phyloP scores from a whole-genome alignment of 1,140 invertebrate species.

The Drosophila obscura region DNA sequence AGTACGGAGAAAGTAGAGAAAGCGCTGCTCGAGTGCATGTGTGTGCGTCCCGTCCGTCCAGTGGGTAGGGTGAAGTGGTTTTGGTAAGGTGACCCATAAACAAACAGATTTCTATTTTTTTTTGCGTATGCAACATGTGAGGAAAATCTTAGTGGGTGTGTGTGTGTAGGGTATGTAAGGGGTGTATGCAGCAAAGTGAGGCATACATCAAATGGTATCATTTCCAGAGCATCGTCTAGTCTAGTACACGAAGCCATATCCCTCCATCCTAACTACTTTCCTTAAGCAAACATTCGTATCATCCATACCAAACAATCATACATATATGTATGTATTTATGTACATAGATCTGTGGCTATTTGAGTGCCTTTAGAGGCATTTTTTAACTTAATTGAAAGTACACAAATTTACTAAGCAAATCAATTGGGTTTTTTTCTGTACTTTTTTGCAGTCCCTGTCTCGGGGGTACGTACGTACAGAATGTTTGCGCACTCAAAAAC shows the following conservation, averaged over 20 bases:
- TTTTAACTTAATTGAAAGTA: slow-evolving; percentile 72
- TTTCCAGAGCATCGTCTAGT: neutral
- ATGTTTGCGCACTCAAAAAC: slow-evolving; percentile 53
- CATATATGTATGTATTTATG: neutral
- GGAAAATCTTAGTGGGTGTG: neutral
- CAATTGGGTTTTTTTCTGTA: slow-evolving; percentile 28
- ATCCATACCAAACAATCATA: slow-evolving; percentile 19
- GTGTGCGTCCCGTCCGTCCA: slow-evolving; percentile 41
- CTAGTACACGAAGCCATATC: neutral
- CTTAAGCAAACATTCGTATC: slow-evolving; percentile 53
- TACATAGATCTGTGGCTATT: slow-evolving; percentile 16
- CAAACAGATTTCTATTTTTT: slow-evolving; percentile 67
- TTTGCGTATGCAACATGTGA: slow-evolving; percentile 37
- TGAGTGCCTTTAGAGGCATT: slow-evolving; percentile 44
- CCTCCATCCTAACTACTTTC: neutral
- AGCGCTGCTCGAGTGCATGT: slow-evolving; percentile 47
- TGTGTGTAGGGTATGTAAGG: slow-evolving; percentile 13
- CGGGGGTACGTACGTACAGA: slow-evolving; percentile 14
- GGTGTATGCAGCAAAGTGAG: slow-evolving; percentile 1
- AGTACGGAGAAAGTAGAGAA: slow-evolving; percentile 63
- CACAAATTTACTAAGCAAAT: slow-evolving; percentile 68
- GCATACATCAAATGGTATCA: neutral
- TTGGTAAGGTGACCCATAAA: slow-evolving; percentile 75
- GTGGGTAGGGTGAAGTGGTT: slow-evolving; percentile 25
- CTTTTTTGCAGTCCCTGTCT: slow-evolving; percentile 22